These are phyloP conservation scores for Maniola hyperantus DNA, from an alignment of 2,888 invertebrate species.

Conservation along the genomic window DNA sequence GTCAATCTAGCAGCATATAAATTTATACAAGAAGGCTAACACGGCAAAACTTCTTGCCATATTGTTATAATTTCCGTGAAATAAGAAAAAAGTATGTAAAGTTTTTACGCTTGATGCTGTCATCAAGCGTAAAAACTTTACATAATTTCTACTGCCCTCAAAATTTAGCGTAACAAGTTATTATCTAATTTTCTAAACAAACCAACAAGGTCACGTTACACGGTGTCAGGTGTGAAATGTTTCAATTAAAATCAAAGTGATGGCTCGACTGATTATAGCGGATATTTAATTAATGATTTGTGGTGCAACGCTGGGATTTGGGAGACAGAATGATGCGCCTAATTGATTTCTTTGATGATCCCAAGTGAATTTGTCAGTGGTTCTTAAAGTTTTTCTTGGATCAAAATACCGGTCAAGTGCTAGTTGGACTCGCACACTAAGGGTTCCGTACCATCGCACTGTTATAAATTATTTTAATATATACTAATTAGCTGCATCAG, in stretches of 20 bases:
- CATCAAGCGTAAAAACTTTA: background rate
- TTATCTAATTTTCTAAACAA: constrained; percentile 13
- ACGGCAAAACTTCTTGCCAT: no score
- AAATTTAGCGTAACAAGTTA: background rate
- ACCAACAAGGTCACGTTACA: constrained; percentile 2
- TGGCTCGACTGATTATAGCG: constrained; percentile 50
- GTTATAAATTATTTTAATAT: no score
- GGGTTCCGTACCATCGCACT: no score
- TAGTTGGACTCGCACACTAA: no score
- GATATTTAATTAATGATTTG: constrained; percentile 69
- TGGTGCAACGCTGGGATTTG: constrained; percentile 54
- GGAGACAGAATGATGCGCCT: constrained; percentile 57
- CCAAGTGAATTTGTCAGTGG: constrained; percentile 53
- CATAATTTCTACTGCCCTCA: background rate
- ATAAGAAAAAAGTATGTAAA: no score
- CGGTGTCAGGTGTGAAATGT: constrained; percentile 23
- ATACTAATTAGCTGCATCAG: no score
- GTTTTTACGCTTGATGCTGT: no score
- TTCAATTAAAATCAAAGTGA: constrained; percentile 3
- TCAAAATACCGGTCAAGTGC: constrained; percentile 29
- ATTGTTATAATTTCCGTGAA: no score
- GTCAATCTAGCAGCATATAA: no score
- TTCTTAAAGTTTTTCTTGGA: constrained; percentile 55
- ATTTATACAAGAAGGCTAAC: no score
- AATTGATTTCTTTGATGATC: constrained; percentile 73